Base-by-base conservation (phyloP, 2,888 invertebrate species). In the Elegia similella region DNA sequence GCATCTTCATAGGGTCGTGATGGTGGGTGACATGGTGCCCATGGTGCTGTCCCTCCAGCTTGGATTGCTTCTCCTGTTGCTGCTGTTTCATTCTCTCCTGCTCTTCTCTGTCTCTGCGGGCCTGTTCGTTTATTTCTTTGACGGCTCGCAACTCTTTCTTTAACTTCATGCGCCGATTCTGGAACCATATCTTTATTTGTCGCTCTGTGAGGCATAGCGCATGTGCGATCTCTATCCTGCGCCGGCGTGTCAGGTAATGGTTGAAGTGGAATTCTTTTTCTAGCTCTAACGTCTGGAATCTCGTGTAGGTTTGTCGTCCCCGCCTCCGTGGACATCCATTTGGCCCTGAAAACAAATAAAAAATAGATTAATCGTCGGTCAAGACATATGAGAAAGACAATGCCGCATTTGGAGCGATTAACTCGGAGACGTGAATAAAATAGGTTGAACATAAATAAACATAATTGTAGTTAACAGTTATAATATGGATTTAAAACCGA, bases 221-320 rank as follows among this genome's bases (percentile, higher is more conserved):
- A 88, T 98, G 98, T 48, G 98, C 98, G 73, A 98, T 98, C 92
- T 99, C 98, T 92, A 98, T 98, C 92, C 98, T 94, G 87, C 98
- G 95, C 84, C 98, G 94, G 82, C 99, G 94, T 74, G 98, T 98
- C 87, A 99, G 93, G 91, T 99, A 99, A 84, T 98, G 98, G 92
- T 98, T 99, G 93, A 98, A 98, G 84, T 98, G 98, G 93, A 99
- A 99, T 93, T 99, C 99, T 92, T 98, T 98, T 90, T 99, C 99
- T 89, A 99, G 94, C 86, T 99, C 98, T 91, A 98, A 93, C 23
- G 99, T 99, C 92, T 99, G 99, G 94, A 98, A 98, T 78, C 98
- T 96, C 67, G 98, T 99, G 94, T 99, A 99, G 15, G 99, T 99
- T 92, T 99, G 98, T 72, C 99, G 94, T 62, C 98, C 98, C 78